Base-by-base conservation (phyloP, 2,797 vertebrate genomes). In the Channallabes apus region DNA sequence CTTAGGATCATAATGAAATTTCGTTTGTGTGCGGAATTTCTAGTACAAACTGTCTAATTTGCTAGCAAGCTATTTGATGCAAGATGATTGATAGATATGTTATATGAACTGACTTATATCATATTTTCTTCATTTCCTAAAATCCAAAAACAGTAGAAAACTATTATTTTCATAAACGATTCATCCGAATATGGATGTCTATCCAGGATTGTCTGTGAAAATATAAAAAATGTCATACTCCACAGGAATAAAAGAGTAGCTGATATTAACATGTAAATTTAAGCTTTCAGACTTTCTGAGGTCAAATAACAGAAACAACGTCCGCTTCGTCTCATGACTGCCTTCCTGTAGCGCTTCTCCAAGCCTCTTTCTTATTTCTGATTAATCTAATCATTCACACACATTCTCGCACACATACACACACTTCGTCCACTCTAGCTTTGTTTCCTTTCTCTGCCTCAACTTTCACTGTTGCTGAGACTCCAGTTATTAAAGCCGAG, bases 361-460 rank as follows among this genome's bases (percentile, higher is more conserved):
- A 27, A 3, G 20, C 15, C 11, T 64, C 85, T 82, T 58, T 80
- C 41, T 82, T 59, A 41, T 29, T 62, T 73, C 59, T 68, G 32
- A 56, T 27, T 86, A 73, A 76, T 86, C 61, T 76, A 22, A 83
- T 82, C 69, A 32, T 54, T 59, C 64, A 69, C n/a, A 79, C 69
- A 32, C 79, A 32, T 51, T 18, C 58, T 75, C 17, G 64, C 69
- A 71, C 46, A 24, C n/a, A 59, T 54, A 41, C 80, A 35, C 54
- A 41, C 24, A 12, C 81, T 73, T n/a, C 27, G 38, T 46, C 38
- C 32, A 64, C 35, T 80, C 64, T 80, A 64, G 38, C 35, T 80
- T 64, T 15, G 5, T 64, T 80, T 80, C 77, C 77, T 64, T 64
- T 24, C 77, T 64, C 32, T 64, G 77, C 24, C 59, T 80, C 77